Evolutionary conservation across 2,113 vertebrate genomes (phyloP).

Genomic region (Muscicapa adusta): DNA sequence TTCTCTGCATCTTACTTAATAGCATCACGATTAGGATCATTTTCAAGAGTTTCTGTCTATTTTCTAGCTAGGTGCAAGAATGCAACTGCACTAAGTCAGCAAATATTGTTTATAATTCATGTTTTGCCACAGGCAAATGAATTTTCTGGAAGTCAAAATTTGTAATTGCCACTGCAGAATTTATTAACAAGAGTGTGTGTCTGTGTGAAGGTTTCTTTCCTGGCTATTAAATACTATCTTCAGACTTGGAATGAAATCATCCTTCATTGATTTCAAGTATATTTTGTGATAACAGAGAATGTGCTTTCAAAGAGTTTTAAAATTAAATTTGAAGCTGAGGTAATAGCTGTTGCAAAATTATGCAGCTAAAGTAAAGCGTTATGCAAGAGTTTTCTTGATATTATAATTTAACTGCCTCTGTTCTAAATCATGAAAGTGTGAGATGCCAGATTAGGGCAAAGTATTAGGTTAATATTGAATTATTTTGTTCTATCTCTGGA

Average conservation of each 20-base stretch:
- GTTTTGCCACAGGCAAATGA: slow-evolving; percentile 60
- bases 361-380: slow-evolving; percentile 60
- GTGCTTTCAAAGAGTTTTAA: slow-evolving; percentile 73
- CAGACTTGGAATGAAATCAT: slow-evolving; percentile 70
- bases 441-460: slow-evolving; percentile 44
- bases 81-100: slow-evolving; percentile 56
- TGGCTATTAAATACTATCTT: slow-evolving; percentile 68
- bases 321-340: slow-evolving; percentile 77
- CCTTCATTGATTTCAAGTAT: slow-evolving; percentile 74
- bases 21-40: slow-evolving; percentile 63
- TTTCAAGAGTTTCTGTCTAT: slow-evolving; percentile 62
- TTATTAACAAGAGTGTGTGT: slow-evolving; percentile 45
- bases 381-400: slow-evolving; percentile 56
- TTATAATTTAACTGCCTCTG: slow-evolving; percentile 66
- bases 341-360: slow-evolving; percentile 74
- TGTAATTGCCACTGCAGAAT: slow-evolving; percentile 61
- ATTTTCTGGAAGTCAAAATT: slow-evolving; percentile 47
- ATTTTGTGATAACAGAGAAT: slow-evolving; percentile 65
- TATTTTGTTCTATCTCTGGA: not conserved
- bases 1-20: slow-evolving; percentile 65
- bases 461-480: slow-evolving; percentile 25
- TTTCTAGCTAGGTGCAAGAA: slow-evolving; percentile 58
- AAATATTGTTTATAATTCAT: slow-evolving; percentile 67
- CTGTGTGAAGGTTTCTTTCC: slow-evolving; percentile 19
- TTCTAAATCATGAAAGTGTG: slow-evolving; percentile 51